Percentiles rank a stretch among this genome's conserved stretches.
Evolutionary conservation across 92 coral and sea anemone genomes (phyloP).

Genomic region (Porites evermanni): DNA sequence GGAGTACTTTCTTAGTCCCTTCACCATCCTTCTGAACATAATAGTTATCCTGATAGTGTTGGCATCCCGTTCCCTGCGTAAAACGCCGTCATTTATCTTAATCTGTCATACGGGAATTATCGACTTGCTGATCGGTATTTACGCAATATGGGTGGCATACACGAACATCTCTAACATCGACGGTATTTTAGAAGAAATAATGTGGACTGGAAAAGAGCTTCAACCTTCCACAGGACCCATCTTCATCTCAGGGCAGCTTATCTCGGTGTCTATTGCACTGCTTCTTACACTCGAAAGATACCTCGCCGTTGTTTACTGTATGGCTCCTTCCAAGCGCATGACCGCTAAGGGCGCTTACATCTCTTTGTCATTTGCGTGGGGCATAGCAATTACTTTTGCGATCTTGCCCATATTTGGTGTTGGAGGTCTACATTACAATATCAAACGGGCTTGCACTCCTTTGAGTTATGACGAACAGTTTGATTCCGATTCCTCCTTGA

Average conservation of each 20-base stretch:
- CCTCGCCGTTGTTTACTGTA: conserved; percentile 70
- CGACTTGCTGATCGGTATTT: conserved; percentile 69
- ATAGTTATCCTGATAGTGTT: conserved; percentile 54
- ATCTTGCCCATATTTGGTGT: conserved; percentile 79
- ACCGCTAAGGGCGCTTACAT: conserved; percentile 53
- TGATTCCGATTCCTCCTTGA: conserved; percentile 59
- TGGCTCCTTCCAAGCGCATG: conserved; percentile 63
- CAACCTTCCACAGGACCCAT: conserved; percentile 85
- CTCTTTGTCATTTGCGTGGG: conserved; percentile 70
- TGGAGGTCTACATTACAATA: conserved; percentile 80
- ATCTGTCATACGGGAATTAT: conserved; percentile 65
- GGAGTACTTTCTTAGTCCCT: conserved; percentile 73
- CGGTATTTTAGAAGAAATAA: conserved; percentile 72
- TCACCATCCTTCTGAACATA: conserved; percentile 66
- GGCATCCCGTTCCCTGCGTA: conserved; percentile 54
- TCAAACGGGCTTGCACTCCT: conserved; percentile 86
- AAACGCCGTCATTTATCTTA: conserved; percentile 68
- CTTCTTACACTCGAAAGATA: conserved; percentile 77
- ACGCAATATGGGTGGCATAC: conserved; percentile 72
- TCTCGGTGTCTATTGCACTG: conserved; percentile 68
- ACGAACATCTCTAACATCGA: conserved; percentile 63
- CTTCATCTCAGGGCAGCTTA: conserved; percentile 77
- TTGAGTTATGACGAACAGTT: conserved; percentile 66
- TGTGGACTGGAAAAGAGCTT: conserved; percentile 80
- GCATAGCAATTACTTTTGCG: conserved; percentile 53